Evolutionary conservation across 2,888 invertebrate species (phyloP), one percentile per base, ranked within the genome.

Genomic region (Siphlonurus alternatus): DNA sequence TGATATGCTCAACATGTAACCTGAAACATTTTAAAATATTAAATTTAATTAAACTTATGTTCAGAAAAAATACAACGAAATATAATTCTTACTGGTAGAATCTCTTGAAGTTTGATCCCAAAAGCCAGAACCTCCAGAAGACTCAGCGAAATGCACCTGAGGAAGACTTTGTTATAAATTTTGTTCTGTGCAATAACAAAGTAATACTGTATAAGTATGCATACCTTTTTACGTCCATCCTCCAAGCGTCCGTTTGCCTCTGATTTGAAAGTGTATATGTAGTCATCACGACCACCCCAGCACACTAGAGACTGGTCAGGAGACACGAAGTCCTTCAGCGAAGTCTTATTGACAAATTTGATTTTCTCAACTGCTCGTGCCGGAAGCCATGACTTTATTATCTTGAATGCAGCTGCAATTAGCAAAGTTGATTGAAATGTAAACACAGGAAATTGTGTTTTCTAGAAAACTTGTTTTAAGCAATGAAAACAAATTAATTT

Each of bases 351-450:
- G 0, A 91, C 81, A 77, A 93, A 89, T 74, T 90, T 93, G 74
- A 96, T 88, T 76, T 87, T 86, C 71, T 91, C 88, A 22, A 93
- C 87, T 15, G 93, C 93, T 75, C 90, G 89, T 0, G 91, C 85
- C 1, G 93, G 94, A 63, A 97, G 74, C 78, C 93, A 82, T 0
- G 85, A 79, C 76, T 93, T 95, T 7, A 96, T 88, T 59, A 96
- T 82, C 77, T 89, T 93, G 76, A 95, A 95, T 0, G 91, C 91
- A 67, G 95, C 92, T 88, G 72, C 66, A 78, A 78, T 25, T 22
- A 20, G 5, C 25, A 59, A 63, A 38, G 23, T 20, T 23, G 23
- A 63, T 15, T 53, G 53, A n/a, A 51, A n/a, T 15, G 10, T n/a
- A 51, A 10, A 51, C 53, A 51, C 10, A 15, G 10, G 10, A 51